Conservation (phyloP, 2,888 invertebrate genomes). For the Drosophila meridionalis region DNA sequence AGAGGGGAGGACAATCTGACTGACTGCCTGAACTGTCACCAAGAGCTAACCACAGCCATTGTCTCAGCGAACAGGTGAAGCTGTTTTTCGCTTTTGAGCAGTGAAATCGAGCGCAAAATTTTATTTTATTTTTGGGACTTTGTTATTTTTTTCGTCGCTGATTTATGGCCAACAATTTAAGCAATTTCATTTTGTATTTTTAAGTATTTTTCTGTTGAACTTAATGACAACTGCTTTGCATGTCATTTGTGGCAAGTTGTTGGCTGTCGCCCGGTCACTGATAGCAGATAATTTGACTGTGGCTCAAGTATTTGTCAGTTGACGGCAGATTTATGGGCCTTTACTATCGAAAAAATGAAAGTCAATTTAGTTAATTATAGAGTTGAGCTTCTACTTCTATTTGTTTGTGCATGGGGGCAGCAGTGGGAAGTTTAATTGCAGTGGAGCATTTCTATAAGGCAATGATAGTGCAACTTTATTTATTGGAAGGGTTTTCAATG, state of each 20-base stretch:
- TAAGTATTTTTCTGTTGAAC: conserved; percentile 45
- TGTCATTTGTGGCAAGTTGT: conserved; percentile 69
- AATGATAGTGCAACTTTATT: neutral
- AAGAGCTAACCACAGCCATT: conserved; percentile 59
- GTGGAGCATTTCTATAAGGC: neutral
- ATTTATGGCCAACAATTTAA: conserved; percentile 69
- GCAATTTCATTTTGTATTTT: conserved; percentile 60
- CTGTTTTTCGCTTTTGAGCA: conserved; percentile 41
- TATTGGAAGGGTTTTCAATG: neutral
- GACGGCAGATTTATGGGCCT: conserved; percentile 17
- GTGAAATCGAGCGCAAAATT: conserved; percentile 78
- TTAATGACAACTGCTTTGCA: conserved; percentile 76
- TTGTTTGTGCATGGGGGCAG: neutral
- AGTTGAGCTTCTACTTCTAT: neutral
- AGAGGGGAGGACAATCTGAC: conserved; percentile 1
- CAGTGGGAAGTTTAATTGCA: neutral
- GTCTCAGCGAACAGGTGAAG: conserved; percentile 76
- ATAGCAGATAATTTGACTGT: conserved; percentile 49
- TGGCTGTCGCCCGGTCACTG: conserved; percentile 51
- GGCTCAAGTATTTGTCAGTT: conserved; percentile 11
- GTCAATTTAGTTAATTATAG: conserved; percentile 10
- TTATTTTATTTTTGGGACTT: conserved; percentile 30
- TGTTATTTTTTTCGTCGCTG: conserved; percentile 36
- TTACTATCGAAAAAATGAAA: conserved; percentile 23
- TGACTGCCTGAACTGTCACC: conserved; percentile 57